phyloP scores from a whole-genome alignment of 2,888 invertebrate genomes.

The Pteria penguin region DNA sequence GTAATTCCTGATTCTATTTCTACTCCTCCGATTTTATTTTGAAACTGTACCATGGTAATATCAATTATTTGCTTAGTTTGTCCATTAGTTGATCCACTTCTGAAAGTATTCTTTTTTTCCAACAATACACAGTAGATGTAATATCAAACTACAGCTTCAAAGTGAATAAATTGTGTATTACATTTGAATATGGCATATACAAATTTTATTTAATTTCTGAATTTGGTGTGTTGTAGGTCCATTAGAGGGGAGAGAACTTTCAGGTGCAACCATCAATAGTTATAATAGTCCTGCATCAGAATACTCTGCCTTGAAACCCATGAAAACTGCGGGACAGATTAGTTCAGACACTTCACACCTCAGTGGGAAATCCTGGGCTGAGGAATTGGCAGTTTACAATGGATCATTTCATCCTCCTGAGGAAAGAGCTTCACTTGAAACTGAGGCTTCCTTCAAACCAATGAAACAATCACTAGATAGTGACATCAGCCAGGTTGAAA shows the following conservation, averaged over 20 bases:
- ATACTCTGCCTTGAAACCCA: slow-evolving; percentile 23
- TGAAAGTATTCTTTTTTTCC: too few species aligned
- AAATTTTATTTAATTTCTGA: too few species aligned
- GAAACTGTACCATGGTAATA: too few species aligned
- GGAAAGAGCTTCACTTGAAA: slow-evolving; percentile 28
- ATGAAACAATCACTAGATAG: slow-evolving; percentile 9
- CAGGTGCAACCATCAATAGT: background rate
- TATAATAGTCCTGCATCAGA: slow-evolving; percentile 22
- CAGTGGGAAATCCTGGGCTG: slow-evolving; percentile 57
- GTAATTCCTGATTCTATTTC: too few species aligned
- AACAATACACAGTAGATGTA: too few species aligned
- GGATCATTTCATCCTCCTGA: slow-evolving; percentile 15
- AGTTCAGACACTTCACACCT: slow-evolving; percentile 31
- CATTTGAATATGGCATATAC: too few species aligned
- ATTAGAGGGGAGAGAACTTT: slow-evolving; percentile 46
- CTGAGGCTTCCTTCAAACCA: slow-evolving; percentile 4
- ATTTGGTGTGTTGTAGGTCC: slow-evolving; percentile 47
- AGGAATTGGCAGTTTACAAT: slow-evolving; percentile 51
- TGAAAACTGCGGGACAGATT: background rate
- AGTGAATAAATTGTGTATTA: background rate
- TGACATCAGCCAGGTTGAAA: background rate
- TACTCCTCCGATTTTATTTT: too few species aligned
- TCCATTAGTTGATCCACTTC: too few species aligned
- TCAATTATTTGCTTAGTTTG: too few species aligned
- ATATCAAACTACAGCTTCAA: too few species aligned